These are phyloP conservation scores for Neodontobutis hainanensis DNA, from an alignment of 2,113 vertebrate genomes.

Conservation along the genomic window DNA sequence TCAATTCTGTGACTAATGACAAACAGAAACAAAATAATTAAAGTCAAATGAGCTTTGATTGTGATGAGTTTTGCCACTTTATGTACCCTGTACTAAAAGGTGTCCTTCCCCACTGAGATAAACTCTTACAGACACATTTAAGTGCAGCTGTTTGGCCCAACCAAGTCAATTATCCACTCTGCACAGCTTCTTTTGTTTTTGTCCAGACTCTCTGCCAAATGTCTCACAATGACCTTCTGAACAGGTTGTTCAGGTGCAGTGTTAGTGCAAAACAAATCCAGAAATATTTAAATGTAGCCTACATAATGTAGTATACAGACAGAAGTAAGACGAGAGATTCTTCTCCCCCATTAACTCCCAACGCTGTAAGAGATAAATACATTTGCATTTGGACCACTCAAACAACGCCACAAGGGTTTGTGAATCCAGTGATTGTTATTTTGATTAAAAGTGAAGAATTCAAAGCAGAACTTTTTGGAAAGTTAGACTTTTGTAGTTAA, in stretches of 20 bases:
- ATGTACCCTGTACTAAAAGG: background rate
- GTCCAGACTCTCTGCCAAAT: background rate
- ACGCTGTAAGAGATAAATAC: too few relatives aligned
- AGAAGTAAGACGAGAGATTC: too few relatives aligned
- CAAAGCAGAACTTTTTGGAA: too few relatives aligned
- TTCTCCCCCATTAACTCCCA: too few relatives aligned
- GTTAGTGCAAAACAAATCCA: too few relatives aligned
- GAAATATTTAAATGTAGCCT: too few relatives aligned
- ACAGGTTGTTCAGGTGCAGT: background rate
- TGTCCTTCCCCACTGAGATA: background rate
- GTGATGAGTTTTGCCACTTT: background rate
- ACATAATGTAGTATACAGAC: too few relatives aligned
- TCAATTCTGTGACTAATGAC: background rate
- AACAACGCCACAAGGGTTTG: too few relatives aligned
- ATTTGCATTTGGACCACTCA: too few relatives aligned
- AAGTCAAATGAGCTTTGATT: background rate
- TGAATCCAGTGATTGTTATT: too few relatives aligned
- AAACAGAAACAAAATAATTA: background rate
- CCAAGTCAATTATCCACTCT: background rate
- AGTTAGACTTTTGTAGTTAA: too few relatives aligned
- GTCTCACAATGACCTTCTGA: background rate
- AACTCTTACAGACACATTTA: background rate
- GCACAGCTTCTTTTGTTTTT: background rate
- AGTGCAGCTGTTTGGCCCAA: background rate
- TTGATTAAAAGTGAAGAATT: too few relatives aligned